phyloP scores from a whole-genome alignment of 2,113 vertebrate species.

The Atractosteus spatula region DNA sequence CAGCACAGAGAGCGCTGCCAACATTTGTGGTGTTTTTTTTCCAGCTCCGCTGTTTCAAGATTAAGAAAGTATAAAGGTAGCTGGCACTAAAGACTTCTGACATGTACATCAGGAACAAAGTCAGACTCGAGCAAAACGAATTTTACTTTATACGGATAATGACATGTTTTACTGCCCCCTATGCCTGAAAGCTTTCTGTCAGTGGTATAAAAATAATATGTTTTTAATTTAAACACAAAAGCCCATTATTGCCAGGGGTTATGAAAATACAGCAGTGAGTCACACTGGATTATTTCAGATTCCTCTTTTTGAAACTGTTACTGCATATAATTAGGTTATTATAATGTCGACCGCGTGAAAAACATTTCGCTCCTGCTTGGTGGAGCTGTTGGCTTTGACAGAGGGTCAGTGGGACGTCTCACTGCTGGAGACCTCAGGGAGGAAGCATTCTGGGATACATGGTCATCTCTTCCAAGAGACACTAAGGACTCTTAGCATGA shows the following conservation, averaged over 20 bases:
- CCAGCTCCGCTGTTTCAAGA: constrained; percentile 47
- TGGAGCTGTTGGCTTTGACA: background rate
- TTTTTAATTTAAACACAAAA: constrained; percentile 71
- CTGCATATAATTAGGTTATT: constrained; percentile 9
- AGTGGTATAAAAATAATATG: constrained; percentile 54
- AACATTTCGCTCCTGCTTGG: background rate
- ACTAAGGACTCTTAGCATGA: too few species aligned
- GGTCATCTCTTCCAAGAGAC: too few species aligned
- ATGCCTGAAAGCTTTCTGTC: constrained; percentile 54
- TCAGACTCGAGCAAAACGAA: constrained; percentile 55
- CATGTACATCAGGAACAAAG: constrained; percentile 57
- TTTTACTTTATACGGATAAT: constrained; percentile 62
- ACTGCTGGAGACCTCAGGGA: too few species aligned
- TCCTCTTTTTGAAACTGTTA: constrained; percentile 12
- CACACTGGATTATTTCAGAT: constrained; percentile 1
- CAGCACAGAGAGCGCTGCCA: constrained; percentile 48
- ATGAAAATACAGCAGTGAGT: constrained; percentile 53
- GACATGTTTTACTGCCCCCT: constrained; percentile 54
- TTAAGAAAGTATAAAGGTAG: constrained; percentile 57
- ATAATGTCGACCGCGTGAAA: background rate
- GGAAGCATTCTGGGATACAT: too few species aligned
- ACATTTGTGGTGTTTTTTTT: constrained; percentile 42
- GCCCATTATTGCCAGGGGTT: constrained; percentile 40
- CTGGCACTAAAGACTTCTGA: constrained; percentile 69
- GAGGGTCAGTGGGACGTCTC: too few species aligned